These are phyloP conservation scores for Anthonomus grandis DNA, from an alignment of 1,140 invertebrate genomes.

Conservation along the genomic window DNA sequence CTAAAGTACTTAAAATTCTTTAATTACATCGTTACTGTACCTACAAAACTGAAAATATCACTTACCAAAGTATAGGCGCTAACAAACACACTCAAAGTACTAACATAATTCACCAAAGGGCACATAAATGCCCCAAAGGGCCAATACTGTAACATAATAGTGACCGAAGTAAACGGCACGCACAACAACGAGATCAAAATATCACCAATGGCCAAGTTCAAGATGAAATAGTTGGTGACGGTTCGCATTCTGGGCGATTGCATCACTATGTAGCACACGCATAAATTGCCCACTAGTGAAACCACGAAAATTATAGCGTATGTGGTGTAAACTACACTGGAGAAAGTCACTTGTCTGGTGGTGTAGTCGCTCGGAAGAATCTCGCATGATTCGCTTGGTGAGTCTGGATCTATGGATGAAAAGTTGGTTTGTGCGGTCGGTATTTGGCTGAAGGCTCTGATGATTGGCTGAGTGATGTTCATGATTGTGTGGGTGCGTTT, in stretches of 20 bases:
- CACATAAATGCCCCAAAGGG: slow-evolving; percentile 78
- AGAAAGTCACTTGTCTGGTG: slow-evolving; percentile 14
- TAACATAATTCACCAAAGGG: slow-evolving; percentile 71
- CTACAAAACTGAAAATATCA: neutral
- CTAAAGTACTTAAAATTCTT: too few relatives aligned
- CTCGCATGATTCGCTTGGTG: slow-evolving; percentile 13
- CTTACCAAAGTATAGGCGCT: slow-evolving; percentile 73
- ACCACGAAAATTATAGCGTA: slow-evolving; percentile 73
- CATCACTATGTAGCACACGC: slow-evolving; percentile 79
- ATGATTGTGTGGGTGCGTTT: too few relatives aligned
- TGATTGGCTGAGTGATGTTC: too few relatives aligned
- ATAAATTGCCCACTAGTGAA: slow-evolving; percentile 72
- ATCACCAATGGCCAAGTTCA: slow-evolving; percentile 81
- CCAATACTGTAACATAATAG: slow-evolving; percentile 75
- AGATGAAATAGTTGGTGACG: slow-evolving; percentile 85
- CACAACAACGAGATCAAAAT: slow-evolving; percentile 82
- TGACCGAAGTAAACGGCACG: slow-evolving; percentile 81
- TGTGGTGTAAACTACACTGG: slow-evolving; percentile 61
- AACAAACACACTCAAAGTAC: slow-evolving; percentile 77
- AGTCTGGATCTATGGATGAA: too few relatives aligned
- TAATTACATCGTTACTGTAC: too few relatives aligned
- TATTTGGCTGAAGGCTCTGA: too few relatives aligned
- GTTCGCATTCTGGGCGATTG: slow-evolving; percentile 77
- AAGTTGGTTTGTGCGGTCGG: too few relatives aligned
- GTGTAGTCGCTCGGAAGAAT: slow-evolving; percentile 7